These are phyloP conservation scores for Anguilla obscura DNA, from an alignment of 2,797 vertebrate species.

Conservation along the genomic window DNA sequence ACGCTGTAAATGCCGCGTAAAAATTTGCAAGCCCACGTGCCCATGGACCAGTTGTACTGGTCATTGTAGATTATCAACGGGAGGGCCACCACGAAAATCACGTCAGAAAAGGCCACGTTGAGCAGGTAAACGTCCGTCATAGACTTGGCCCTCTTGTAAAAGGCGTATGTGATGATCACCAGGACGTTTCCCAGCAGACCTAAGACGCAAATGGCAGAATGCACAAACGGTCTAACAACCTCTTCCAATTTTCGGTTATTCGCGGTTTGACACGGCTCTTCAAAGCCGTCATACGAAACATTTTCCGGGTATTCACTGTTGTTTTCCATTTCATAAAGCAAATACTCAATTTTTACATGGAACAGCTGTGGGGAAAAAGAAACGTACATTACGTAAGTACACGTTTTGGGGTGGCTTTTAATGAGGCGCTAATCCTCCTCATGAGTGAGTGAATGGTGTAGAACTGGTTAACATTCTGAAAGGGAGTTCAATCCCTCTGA, in stretches of 20 bases:
- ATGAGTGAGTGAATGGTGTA: neutral
- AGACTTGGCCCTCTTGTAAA: constrained; percentile 83
- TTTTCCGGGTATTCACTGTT: neutral
- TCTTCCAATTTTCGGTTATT: neutral
- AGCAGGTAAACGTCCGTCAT: constrained; percentile 90
- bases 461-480: neutral
- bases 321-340: neutral
- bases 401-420: neutral
- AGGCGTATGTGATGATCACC: constrained; percentile 83
- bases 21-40: constrained; percentile 76
- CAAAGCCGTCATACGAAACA: rapidly evolving
- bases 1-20: constrained; percentile 80
- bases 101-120: constrained; percentile 87
- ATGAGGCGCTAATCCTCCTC: neutral
- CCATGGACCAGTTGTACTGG: constrained; percentile 74
- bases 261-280: constrained; percentile 20
- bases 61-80: constrained; percentile 81
- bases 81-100: constrained; percentile 83
- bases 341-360: neutral
- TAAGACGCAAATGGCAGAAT: constrained; percentile 77
- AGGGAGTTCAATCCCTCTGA: neutral
- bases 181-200: constrained; percentile 85
- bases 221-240: constrained; percentile 58
- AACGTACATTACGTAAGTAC: neutral
- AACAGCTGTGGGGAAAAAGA: neutral